A percentile compares a stretch with the other conserved stretches of the same genome.
Evolutionary conservation across 2,888 invertebrate genomes (phyloP).

Genomic region (Chymomyza caudatula): DNA sequence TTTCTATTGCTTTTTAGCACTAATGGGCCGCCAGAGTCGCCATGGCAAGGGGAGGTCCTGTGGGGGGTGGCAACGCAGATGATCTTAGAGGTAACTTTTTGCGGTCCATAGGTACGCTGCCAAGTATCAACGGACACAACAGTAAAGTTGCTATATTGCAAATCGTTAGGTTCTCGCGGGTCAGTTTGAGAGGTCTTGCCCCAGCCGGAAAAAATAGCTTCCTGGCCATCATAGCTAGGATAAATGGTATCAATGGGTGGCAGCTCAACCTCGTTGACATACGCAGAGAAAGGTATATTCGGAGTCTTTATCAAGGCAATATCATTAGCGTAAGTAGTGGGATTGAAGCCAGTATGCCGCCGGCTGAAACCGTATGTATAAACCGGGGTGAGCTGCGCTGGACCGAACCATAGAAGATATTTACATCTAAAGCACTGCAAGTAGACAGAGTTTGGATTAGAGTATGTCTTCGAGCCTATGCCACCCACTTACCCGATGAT

Average conservation of each 20-base stretch:
- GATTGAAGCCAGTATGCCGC: conserved; percentile 72
- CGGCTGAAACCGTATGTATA: conserved; percentile 42
- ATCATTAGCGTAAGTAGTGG: conserved; percentile 54
- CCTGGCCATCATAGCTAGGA: conserved; percentile 65
- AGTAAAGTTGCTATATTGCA: conserved; percentile 67
- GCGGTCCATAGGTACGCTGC: conserved; percentile 41
- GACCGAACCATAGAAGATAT: conserved; percentile 60
- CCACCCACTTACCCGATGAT: conserved; percentile 54
- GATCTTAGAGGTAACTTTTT: conserved; percentile 24
- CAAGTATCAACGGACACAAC: conserved; percentile 72
- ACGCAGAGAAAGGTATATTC: conserved; percentile 23
- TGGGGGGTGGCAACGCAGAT: conserved; percentile 64
- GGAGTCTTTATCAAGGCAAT: conserved; percentile 66
- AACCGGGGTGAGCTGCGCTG: conserved; percentile 53
- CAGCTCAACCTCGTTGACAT: conserved; percentile 42
- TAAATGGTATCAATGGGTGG: conserved; percentile 50
- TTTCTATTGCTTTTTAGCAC: conserved; percentile 23
- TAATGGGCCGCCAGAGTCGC: conserved; percentile 76
- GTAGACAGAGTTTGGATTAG: background rate
- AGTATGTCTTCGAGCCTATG: background rate
- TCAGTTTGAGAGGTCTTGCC: conserved; percentile 69
- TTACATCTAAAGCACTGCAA: conserved; percentile 54
- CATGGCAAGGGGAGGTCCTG: conserved; percentile 61
- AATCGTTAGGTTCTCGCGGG: conserved; percentile 50
- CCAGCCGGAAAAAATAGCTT: conserved; percentile 78